Conservation (phyloP, 2,113 vertebrate genomes). For the Ctenodactylus gundi region DNA sequence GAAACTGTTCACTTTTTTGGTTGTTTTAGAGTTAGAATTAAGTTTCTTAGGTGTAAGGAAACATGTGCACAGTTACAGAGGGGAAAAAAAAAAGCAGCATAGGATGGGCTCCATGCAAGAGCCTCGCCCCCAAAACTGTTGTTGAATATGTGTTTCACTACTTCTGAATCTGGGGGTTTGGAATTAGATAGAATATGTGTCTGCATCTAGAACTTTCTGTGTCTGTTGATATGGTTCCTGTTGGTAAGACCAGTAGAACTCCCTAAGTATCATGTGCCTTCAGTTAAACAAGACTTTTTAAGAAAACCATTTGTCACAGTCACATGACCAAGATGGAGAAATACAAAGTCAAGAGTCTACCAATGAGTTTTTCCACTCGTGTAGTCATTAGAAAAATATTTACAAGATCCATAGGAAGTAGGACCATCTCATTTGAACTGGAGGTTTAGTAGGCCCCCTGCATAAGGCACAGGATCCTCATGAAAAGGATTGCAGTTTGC, state of each 20-base stretch:
- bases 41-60: neutral
- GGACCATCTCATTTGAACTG: conserved; percentile 20
- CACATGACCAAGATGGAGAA: neutral
- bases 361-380: neutral
- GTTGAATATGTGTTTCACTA: neutral
- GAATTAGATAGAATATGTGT: neutral
- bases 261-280: neutral
- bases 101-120: neutral
- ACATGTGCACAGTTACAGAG: neutral
- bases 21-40: conserved; percentile 17
- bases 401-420: neutral
- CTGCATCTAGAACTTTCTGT: neutral
- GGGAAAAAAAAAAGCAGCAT: neutral
- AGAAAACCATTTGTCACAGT: neutral
- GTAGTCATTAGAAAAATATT: neutral
- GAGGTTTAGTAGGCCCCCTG: neutral
- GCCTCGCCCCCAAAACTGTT: neutral
- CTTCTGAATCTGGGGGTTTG: neutral
- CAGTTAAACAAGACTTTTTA: neutral
- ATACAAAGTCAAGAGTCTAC: neutral
- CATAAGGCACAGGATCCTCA: neutral
- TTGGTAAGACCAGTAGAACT: neutral
- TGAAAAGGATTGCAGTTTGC: neutral
- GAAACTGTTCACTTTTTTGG: neutral
- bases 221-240: neutral